Evolutionary conservation across 2,888 invertebrate genomes (phyloP).

Genomic region (Candidula unifasciata): DNA sequence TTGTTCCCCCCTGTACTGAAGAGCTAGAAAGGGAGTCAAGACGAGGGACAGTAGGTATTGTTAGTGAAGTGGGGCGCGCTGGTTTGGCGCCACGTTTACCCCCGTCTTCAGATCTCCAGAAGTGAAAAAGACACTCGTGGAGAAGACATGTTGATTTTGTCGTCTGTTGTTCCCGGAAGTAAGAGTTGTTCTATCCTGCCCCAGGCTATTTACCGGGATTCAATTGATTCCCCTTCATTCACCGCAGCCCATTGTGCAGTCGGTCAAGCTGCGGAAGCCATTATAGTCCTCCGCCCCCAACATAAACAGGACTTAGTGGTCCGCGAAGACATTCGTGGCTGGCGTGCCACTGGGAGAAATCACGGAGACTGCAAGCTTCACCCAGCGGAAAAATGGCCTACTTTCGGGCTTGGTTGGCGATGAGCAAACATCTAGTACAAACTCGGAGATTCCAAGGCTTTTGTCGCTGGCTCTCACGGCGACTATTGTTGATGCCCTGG

Average conservation of each 20-base stretch:
- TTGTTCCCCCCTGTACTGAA: no score
- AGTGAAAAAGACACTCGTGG: no score
- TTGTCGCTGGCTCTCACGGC: background rate
- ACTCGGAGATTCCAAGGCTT: background rate
- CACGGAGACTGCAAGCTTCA: background rate
- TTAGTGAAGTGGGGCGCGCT: no score
- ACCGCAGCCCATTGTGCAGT: background rate
- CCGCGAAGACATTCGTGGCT: background rate
- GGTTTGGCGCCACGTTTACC: no score
- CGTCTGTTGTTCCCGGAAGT: no score
- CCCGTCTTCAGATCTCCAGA: no score
- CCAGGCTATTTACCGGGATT: no score
- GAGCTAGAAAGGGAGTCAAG: no score
- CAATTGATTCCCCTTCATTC: no score
- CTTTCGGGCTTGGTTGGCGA: background rate
- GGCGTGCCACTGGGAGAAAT: slow-evolving; percentile 11
- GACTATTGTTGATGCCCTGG: background rate
- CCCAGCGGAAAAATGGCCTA: slow-evolving; percentile 14
- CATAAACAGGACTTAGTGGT: slow-evolving; percentile 34
- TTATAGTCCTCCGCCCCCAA: background rate
- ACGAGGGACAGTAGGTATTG: no score
- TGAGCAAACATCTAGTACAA: slow-evolving; percentile 6
- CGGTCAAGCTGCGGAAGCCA: slow-evolving; percentile 4
- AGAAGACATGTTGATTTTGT: no score
- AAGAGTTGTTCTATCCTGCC: no score